phyloP scores from a whole-genome alignment of 92 coral and sea anemone genomes.

The Siderastrea siderea region DNA sequence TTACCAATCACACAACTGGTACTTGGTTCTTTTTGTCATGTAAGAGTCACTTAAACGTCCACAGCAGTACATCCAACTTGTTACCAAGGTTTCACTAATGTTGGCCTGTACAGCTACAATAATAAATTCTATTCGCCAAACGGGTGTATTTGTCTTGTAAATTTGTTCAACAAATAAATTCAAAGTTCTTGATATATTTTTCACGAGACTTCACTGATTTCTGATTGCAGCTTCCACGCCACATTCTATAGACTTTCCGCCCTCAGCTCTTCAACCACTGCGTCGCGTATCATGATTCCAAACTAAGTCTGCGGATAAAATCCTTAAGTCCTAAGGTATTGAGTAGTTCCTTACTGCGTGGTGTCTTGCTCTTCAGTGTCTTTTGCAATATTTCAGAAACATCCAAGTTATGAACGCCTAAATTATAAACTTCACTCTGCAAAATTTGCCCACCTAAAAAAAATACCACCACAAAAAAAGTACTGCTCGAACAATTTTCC shows the following conservation, averaged over 20 bases:
- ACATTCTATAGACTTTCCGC: no score
- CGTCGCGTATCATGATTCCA: no score
- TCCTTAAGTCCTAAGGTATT: neutral
- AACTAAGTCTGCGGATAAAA: neutral
- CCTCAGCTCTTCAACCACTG: no score
- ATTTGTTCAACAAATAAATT: neutral
- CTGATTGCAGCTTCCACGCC: no score
- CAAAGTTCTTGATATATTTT: neutral
- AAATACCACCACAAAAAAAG: neutral
- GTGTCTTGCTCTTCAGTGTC: no score
- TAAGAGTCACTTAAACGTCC: slow-evolving; percentile 3
- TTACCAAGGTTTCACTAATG: neutral
- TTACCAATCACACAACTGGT: neutral
- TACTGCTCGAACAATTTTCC: neutral
- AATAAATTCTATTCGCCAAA: slow-evolving; percentile 3
- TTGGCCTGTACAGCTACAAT: neutral
- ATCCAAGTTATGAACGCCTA: no score
- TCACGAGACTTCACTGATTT: neutral
- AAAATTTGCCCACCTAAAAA: neutral
- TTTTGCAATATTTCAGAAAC: no score
- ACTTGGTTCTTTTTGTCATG: neutral
- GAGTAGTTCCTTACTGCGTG: neutral
- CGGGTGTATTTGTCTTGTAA: neutral
- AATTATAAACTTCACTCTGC: no score
- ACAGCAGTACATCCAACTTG: neutral